These are phyloP conservation scores for Puffinus mauretanicus DNA, from an alignment of 2,113 vertebrate species.

Conservation along the genomic window DNA sequence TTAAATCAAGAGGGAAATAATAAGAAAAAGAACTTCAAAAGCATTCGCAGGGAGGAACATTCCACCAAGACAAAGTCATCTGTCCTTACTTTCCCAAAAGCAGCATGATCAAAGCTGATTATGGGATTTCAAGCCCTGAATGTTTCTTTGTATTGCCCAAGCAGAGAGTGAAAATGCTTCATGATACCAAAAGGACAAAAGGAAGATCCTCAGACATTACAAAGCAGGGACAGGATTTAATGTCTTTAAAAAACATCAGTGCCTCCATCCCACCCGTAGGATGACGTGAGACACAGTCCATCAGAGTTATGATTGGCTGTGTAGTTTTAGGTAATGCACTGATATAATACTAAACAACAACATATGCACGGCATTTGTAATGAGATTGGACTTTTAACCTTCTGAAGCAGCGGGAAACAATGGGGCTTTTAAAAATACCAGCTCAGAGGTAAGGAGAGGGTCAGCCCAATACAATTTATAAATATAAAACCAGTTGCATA, in stretches of 20 bases:
- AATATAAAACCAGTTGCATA: conserved; percentile 39
- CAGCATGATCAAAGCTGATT: conserved; percentile 45
- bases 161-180: conserved; percentile 14
- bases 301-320: not conserved
- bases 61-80: conserved; percentile 49
- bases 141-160: conserved; percentile 39
- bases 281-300: not conserved
- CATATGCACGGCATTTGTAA: conserved; percentile 37
- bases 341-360: conserved; percentile 55
- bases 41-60: not conserved
- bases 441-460: conserved; percentile 60
- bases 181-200: conserved; percentile 1
- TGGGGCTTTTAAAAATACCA: conserved; percentile 62
- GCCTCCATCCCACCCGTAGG: not conserved
- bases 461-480: conserved; percentile 51
- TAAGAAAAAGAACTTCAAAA: conserved; percentile 40
- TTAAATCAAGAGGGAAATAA: conserved; percentile 29
- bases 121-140: conserved; percentile 27
- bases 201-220: conserved; percentile 15
- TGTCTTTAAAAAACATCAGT: not conserved
- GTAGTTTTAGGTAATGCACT: not conserved
- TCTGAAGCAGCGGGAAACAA: conserved; percentile 47
- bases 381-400: conserved; percentile 69
- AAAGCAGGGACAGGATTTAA: conserved; percentile 9
- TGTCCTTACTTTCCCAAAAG: conserved; percentile 40